phyloP scores from a whole-genome alignment of 2,888 invertebrate species.

The Willowsia nigromaculata region DNA sequence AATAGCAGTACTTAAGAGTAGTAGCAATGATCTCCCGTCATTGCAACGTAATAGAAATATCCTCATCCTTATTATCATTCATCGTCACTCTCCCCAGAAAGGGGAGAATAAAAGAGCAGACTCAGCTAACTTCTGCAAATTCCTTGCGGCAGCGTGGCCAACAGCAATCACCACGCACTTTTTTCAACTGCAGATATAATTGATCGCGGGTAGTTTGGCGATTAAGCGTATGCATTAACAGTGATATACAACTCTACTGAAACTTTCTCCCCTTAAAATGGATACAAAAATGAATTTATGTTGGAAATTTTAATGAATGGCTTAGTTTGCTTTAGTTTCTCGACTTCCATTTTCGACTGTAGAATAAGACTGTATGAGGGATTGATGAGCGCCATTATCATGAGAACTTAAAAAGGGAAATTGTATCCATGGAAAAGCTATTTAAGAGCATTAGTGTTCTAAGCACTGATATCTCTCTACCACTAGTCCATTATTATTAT shows the following conservation, averaged over 20 bases:
- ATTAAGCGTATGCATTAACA: not conserved
- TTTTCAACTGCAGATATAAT: not conserved
- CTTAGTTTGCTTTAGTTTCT: not conserved
- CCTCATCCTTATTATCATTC: not conserved
- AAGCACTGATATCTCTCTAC: not conserved
- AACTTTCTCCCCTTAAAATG: not conserved
- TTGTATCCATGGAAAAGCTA: not conserved
- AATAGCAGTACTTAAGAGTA: constrained; percentile 3
- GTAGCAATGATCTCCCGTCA: not conserved
- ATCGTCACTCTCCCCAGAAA: not conserved
- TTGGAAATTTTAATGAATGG: not conserved
- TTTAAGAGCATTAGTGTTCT: constrained; percentile 6
- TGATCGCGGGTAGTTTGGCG: not conserved
- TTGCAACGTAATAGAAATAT: constrained; percentile 20
- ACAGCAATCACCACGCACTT: not conserved
- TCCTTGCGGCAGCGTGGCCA: not conserved
- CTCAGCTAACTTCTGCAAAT: not conserved
- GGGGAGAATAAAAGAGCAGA: constrained; percentile 44
- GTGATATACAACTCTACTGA: not conserved
- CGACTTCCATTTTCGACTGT: not conserved
- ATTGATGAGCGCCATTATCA: not conserved
- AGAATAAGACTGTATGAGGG: not conserved
- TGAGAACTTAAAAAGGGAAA: not conserved
- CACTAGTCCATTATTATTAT: not conserved
- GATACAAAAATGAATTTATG: not conserved